These are phyloP conservation scores for Luffia ferchaultella DNA, from an alignment of 2,888 invertebrate species.

Conservation along the genomic window DNA sequence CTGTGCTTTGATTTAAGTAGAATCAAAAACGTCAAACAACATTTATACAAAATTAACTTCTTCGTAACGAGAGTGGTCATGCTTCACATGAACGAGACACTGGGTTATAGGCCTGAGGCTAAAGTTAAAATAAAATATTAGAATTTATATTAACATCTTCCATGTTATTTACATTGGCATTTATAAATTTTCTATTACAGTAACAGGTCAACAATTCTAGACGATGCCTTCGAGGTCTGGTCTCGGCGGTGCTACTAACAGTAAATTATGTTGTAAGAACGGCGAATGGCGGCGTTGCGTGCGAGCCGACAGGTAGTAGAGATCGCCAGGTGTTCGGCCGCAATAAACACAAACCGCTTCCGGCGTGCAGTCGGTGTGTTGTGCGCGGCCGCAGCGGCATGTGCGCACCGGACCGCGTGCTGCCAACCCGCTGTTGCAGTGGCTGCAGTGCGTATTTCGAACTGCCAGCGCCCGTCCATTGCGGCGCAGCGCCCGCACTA, in stretches of 20 bases:
- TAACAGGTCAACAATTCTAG: constrained; percentile 13
- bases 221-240: constrained; percentile 50
- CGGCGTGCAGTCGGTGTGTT: not conserved
- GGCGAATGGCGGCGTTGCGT: not conserved
- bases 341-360: not conserved
- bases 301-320: not conserved
- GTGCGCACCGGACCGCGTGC: not conserved
- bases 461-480: constrained; percentile 14
- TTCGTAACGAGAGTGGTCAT: too few species aligned
- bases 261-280: constrained; percentile 21
- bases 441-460: constrained; percentile 25
- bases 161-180: too few species aligned
- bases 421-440: not conserved
- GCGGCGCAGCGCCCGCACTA: constrained; percentile 24
- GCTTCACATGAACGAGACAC: too few species aligned
- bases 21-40: too few species aligned
- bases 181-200: not conserved
- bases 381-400: constrained; percentile 4
- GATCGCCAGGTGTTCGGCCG: not conserved
- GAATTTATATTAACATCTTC: too few species aligned
- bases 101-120: too few species aligned
- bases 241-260: constrained; percentile 44
- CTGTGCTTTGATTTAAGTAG: too few species aligned
- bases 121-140: too few species aligned
- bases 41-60: too few species aligned